Base-by-base conservation (phyloP, 2,888 invertebrate genomes). In the Leucoma salicis region DNA sequence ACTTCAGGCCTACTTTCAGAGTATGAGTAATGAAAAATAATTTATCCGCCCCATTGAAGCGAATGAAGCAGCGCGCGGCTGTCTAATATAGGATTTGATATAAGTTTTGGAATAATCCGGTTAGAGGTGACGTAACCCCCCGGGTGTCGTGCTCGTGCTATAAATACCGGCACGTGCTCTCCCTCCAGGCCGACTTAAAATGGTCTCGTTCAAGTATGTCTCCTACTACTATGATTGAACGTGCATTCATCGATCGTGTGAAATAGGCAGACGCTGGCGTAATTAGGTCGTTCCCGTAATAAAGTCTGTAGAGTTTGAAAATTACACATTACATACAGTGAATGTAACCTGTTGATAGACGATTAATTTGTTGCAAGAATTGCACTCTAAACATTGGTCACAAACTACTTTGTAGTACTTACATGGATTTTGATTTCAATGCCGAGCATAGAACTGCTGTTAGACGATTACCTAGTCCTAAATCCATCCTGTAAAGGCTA, bases 131-230 rank as follows among this genome's bases (percentile, higher is more conserved):
- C 79, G 81, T 75, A 81, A 80, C 63, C 46, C 13, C 78, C 77
- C 66, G 81, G 82, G 82, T 82, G 82, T 80, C 79, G 74, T 71
- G 76, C 78, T 71, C 53, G 64, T 29, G 70, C 78, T 81, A 83
- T 74, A 82, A 82, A 83, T 85, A 86, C 57, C 55, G 48, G 72
- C 80, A 73, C 79, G 82, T 78, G 80, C 68, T 57, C 39, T 62
- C 69, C 70, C 73, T 78, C 74, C 78, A 78, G 73, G 52, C 63
- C 39, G 29, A 37, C 56, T 63, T 66, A 72, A 67, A 70, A 67
- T 62, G 62, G 49, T 67, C 63, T 66, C 64, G 52, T 65, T 66
- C 66, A 66, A 66, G 58, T 60, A 47, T 55, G 47, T 42, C 57
- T 57, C 51, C 53, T 60, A 63, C 64, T 37, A 58, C 42, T n/a